phyloP scores from a whole-genome alignment of 2,888 invertebrate species.

The Rutpela maculata region DNA sequence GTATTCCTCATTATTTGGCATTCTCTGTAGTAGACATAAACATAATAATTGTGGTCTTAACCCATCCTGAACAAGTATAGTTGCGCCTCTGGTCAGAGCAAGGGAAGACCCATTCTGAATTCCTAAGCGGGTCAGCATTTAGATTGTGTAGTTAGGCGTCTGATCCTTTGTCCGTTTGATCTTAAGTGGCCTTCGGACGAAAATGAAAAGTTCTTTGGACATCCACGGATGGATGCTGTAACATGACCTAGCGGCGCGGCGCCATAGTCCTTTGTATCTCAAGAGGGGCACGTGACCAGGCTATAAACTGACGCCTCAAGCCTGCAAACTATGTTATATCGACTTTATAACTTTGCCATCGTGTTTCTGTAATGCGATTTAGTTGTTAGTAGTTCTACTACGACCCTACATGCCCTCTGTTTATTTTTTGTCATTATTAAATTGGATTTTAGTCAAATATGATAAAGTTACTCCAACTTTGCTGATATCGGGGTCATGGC shows the following conservation, averaged over 20 bases:
- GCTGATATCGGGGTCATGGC: slow-evolving; percentile 53
- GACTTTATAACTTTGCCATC: slow-evolving; percentile 57
- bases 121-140: slow-evolving; percentile 49
- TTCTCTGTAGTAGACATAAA: too few species aligned
- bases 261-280: slow-evolving; percentile 59
- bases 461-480: slow-evolving; percentile 49
- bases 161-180: slow-evolving; percentile 56
- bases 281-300: slow-evolving; percentile 65
- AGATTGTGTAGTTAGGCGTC: slow-evolving; percentile 54
- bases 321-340: slow-evolving; percentile 56
- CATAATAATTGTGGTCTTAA: not conserved
- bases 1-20: too few species aligned
- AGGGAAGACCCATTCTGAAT: slow-evolving; percentile 44
- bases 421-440: slow-evolving; percentile 45
- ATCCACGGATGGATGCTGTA: slow-evolving; percentile 48
- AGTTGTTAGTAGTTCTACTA: slow-evolving; percentile 41
- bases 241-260: slow-evolving; percentile 51
- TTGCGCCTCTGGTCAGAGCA: slow-evolving; percentile 8
- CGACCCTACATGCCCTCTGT: slow-evolving; percentile 31
- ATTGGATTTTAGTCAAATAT: slow-evolving; percentile 43
- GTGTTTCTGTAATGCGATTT: slow-evolving; percentile 53
- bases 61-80: not conserved
- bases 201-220: slow-evolving; percentile 50
- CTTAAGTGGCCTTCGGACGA: slow-evolving; percentile 28
- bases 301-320: slow-evolving; percentile 64